Base-by-base conservation (phyloP, 2,797 vertebrate genomes). In the Sebastes cheni region DNA sequence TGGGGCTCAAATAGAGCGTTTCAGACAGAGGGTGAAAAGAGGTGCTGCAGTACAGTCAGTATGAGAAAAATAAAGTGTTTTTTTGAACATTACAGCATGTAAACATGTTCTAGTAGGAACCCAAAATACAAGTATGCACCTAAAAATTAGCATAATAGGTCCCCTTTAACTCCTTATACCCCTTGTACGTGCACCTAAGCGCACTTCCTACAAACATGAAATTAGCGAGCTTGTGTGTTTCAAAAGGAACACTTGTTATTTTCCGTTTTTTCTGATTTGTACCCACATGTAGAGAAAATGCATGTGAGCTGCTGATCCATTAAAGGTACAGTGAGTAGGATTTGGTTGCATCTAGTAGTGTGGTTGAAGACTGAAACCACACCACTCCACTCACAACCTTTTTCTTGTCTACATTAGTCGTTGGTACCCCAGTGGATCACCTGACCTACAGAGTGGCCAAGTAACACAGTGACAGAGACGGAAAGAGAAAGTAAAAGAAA, bases 401-500 rank as follows among this genome's bases (percentile, higher is more conserved):
- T 62, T 20, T 64, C 42, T n/a, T 20, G 54, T 54, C 54, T 13
- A 12, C 11, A 13, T 2, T 8, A 11, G n/a, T 55, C 46, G 60
- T 27, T 36, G 34, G 4, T 13, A 22, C 25, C 66, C 46, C 22
- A 23, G 13, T 2, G 46, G 67, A 67, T 36, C 25, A 36, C 12
- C 61, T 75, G 78, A 89, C 61, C 79, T 25, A 66, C 61, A 77
- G 50, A 76, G 64, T 36, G 54, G 23, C 69, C 29, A 3, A 62
- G 50, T 58, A 69, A 62, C 36, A 67, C 50, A 55, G 68, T 4
- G 60, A 74, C 65, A 60, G 69, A n/a, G 54, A 25, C 42, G 23
- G 73, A 62, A 65, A 8, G 60, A 30, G 58, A 52, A 72, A 67
- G 72, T 52, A 34, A 82, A 75, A 79, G 69, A 73, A 81, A 86